phyloP scores from a whole-genome alignment of 2,113 vertebrate genomes.

The Siphamia tubifer region DNA sequence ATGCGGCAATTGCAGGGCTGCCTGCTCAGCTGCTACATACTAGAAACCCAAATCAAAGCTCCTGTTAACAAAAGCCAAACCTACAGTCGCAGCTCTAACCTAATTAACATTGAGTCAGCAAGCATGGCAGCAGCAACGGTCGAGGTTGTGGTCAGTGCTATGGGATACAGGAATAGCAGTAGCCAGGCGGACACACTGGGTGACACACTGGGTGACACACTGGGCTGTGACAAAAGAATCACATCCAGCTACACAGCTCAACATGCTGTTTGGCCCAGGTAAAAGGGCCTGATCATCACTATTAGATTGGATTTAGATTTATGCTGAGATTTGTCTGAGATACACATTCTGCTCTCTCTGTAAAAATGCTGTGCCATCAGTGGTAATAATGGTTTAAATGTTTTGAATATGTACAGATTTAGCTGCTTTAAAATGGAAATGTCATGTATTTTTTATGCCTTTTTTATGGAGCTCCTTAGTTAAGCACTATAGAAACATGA shows the following conservation, averaged over 20 bases:
- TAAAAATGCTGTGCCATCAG: neutral
- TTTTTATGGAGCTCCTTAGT: slow-evolving; percentile 9
- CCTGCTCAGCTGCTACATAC: slow-evolving; percentile 58
- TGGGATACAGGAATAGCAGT: slow-evolving; percentile 62
- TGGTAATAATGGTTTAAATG: slow-evolving; percentile 13
- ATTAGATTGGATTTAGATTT: neutral
- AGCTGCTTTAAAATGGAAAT: slow-evolving; percentile 6
- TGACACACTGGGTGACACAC: slow-evolving; percentile 65
- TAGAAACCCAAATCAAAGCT: slow-evolving; percentile 68
- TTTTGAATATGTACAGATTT: slow-evolving; percentile 10
- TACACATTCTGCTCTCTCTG: neutral
- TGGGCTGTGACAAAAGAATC: slow-evolving; percentile 65
- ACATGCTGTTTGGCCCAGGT: slow-evolving; percentile 49
- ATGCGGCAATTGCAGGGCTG: slow-evolving; percentile 61
- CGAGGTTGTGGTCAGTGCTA: slow-evolving; percentile 55
- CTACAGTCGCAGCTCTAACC: slow-evolving; percentile 66
- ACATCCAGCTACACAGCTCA: slow-evolving; percentile 48
- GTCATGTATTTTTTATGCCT: slow-evolving; percentile 25
- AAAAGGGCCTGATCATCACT: slow-evolving; percentile 32
- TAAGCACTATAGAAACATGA: slow-evolving; percentile 5
- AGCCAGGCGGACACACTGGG: slow-evolving; percentile 55
- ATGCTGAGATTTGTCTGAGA: neutral
- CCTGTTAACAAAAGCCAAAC: slow-evolving; percentile 60
- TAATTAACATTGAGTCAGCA: slow-evolving; percentile 75
- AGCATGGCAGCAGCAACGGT: slow-evolving; percentile 49